Conservation (phyloP, 2,888 invertebrate species). For the Epicampocera succincta region DNA sequence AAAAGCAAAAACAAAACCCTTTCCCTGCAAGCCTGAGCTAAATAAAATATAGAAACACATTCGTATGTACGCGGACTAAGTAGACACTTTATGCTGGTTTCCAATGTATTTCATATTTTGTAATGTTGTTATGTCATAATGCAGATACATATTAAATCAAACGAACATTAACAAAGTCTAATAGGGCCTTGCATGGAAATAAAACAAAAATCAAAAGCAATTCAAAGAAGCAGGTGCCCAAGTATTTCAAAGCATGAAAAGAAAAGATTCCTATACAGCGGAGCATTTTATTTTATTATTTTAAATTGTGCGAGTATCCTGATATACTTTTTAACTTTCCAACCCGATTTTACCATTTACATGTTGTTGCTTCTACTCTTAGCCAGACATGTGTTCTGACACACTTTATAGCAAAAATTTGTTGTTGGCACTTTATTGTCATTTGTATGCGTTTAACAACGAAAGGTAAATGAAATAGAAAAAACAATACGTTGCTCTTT, state of each 20-base stretch:
- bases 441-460: slow-evolving; percentile 61
- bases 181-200: slow-evolving; percentile 33
- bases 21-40: slow-evolving; percentile 9
- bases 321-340: slow-evolving; percentile 9
- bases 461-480: slow-evolving; percentile 45
- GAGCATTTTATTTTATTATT: neutral
- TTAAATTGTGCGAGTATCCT: neutral
- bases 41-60: slow-evolving; percentile 17
- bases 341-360: slow-evolving; percentile 23
- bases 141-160: slow-evolving; percentile 67
- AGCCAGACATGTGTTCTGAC: slow-evolving; percentile 53
- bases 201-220: slow-evolving; percentile 21
- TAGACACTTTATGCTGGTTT: slow-evolving; percentile 55
- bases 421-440: slow-evolving; percentile 62
- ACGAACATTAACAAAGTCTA: slow-evolving; percentile 51
- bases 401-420: slow-evolving; percentile 56
- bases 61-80: slow-evolving; percentile 4
- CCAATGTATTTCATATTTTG: slow-evolving; percentile 41
- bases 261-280: neutral
- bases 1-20: slow-evolving; percentile 6
- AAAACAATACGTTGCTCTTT: slow-evolving; percentile 4
- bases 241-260: slow-evolving; percentile 43
- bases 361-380: neutral
- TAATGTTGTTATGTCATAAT: slow-evolving; percentile 68
- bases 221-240: slow-evolving; percentile 33